Base-by-base conservation (phyloP, 1,140 invertebrate genomes). In the Akabosia matsudoensis region DNA sequence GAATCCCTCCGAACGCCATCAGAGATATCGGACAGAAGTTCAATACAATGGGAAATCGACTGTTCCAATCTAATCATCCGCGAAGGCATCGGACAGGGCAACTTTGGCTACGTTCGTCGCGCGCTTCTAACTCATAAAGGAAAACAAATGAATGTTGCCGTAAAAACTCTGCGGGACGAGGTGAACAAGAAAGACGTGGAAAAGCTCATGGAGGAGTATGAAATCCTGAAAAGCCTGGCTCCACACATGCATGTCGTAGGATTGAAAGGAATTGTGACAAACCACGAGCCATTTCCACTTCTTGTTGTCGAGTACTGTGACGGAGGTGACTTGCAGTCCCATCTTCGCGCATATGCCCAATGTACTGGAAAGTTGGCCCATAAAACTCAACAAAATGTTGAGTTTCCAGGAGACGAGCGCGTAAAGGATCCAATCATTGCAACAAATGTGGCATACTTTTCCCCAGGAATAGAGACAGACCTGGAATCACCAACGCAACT, bases 241-340 rank as follows among this genome's bases (percentile, higher is more conserved):
- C 85, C 85, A n/a, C 92, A 93, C 85, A 87, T 88, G 1, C 90
- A 93, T 83, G 88, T 94, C 75, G 91, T 93, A 0, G 90, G 90
- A 56, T 85, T 93, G 30, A 87, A 93, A 72, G 92, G 91, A 79
- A 89, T 88, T 1, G 71, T 78, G 10, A 75, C 80, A 37, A 67
- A 67, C 28, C 61, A 67, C 24, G 83, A 85, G 14, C 83, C 84
- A 26, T 85, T 84, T 31, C 88, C 88, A 74, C 84, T 91, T 78
- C 85, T 94, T 34, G 83, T 93, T 1, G 91, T 91, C 1, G 92
- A 94, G 82, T 93, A 90, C 85, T 93, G 92, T 83, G 86, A 88
- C 34, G 86, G 89, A 18, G 92, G 92, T 0, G 92, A 92, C 83
- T 84, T 94, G 1, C 89, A 90, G 75, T 88, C 87, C 34, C 92